Base-by-base conservation (phyloP, 1,140 invertebrate genomes). In the Drosophila takahashii region DNA sequence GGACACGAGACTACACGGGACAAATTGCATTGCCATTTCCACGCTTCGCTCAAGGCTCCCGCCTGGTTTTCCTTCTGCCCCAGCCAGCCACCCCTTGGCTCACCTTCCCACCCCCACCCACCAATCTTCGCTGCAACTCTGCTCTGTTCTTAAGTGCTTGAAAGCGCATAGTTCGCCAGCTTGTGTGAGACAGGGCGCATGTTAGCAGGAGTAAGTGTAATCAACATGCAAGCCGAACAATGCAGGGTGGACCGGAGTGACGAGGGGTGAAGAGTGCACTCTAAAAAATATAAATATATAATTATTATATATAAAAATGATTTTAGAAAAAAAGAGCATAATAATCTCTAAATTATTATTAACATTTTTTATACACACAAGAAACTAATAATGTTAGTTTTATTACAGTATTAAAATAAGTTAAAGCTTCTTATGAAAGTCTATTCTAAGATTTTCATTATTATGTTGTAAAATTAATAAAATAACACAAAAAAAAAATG, bases 21-120 rank as follows among this genome's bases (percentile, higher is more conserved):
- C 80, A 83, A 83, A 83, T 84, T 84, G 78, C 80, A 83, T 83
- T 79, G 76, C 76, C 77, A 79, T 75, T 84, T 79, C 71, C 79
- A 78, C 79, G 60, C 45, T 79, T 69, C 51, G 22, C 39, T 29
- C 18, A 26, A 54, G 52, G n/a, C 15, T 34, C 39, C 41, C 27
- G 36, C 9, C 16, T 42, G 32, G 32, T 15, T 32, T 32, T 32
- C 6, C 29, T 9, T 32, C 2, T 0, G 29, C 29, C 10, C 15
- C 22, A 22, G 41, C 41, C 11, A 34, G 2, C 29, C 22, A 22
- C 1, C 48, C 15, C 18, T 16, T 44, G 54, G 45, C 29, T 16
- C 39, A 27, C 34, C 47, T 29, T 2, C 42, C 42, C 50, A 13
- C 15, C 22, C 16, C 41, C 16, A 18, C 4, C 41, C 8, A 9